Evolutionary conservation across 2,113 vertebrate genomes (phyloP).

Genomic region (Equus przewalskii): DNA sequence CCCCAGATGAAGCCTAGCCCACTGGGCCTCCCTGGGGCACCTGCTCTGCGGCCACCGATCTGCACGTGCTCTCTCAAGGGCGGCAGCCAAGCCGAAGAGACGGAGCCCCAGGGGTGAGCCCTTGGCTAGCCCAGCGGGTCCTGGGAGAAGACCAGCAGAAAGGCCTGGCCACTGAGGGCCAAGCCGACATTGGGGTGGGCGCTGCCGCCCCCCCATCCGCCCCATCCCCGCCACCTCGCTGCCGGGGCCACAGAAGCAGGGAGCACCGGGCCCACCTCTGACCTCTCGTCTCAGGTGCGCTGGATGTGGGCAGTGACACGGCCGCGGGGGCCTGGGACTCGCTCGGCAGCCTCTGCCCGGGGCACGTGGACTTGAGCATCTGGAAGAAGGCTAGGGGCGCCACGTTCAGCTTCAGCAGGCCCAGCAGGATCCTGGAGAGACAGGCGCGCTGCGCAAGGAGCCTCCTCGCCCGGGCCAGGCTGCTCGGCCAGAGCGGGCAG

Average conservation of each 20-base stretch:
- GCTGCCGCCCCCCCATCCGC: background rate
- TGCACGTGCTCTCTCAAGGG: background rate
- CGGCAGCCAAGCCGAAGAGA: background rate
- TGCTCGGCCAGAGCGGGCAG: background rate
- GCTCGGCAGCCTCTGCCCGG: constrained; percentile 89
- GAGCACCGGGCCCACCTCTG: constrained; percentile 55
- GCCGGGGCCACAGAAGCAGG: background rate
- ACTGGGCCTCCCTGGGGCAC: background rate
- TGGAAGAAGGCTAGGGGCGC: constrained; percentile 92
- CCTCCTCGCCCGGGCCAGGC: too few relatives aligned
- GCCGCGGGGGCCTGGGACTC: constrained; percentile 83
- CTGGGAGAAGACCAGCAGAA: background rate
- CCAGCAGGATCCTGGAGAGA: constrained; percentile 92
- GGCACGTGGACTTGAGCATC: constrained; percentile 95
- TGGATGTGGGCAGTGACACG: constrained; percentile 64
- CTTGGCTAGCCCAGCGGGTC: background rate
- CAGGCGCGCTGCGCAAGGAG: background rate
- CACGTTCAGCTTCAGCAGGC: constrained; percentile 96
- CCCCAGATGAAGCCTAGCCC: background rate
- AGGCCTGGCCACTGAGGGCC: background rate
- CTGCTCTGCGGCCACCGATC: background rate
- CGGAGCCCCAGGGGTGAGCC: background rate
- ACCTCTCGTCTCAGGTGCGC: constrained; percentile 88
- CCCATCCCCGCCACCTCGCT: background rate
- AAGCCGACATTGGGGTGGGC: background rate